Percentiles rank a stretch among this genome's conserved stretches.
phyloP scores from a whole-genome alignment of 2,113 vertebrate genomes.

The Cranoglanis bouderius region DNA sequence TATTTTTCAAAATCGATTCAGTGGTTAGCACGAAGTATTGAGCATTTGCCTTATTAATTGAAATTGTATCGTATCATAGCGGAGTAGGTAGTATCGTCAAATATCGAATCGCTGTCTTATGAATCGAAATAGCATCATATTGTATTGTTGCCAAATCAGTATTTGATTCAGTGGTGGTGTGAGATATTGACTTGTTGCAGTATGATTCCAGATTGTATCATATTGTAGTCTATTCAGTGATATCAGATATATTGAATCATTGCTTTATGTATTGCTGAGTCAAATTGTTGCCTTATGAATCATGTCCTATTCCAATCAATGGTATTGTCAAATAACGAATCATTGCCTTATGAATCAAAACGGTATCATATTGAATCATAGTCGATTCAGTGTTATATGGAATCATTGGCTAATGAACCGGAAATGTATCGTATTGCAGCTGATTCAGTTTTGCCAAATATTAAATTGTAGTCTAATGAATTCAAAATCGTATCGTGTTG shows the following conservation, averaged over 20 bases:
- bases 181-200: not conserved
- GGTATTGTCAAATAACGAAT: not conserved
- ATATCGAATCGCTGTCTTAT: not conserved
- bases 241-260: too few relatives aligned
- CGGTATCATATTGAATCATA: too few relatives aligned
- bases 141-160: too few relatives aligned
- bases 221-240: not conserved
- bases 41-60: not conserved
- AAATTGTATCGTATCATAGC: not conserved
- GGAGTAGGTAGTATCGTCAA: not conserved
- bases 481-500: not conserved
- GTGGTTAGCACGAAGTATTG: not conserved
- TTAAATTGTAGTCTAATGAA: too few relatives aligned
- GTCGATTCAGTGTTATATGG: not conserved
- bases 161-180: not conserved
- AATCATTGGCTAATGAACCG: not conserved
- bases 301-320: not conserved
- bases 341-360: not conserved
- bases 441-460: not conserved
- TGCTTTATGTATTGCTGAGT: not conserved
- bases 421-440: not conserved
- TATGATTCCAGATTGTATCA: not conserved
- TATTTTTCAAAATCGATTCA: not conserved
- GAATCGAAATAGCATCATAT: not conserved
- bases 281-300: not conserved